phyloP scores from a whole-genome alignment of 2,113 vertebrate genomes.

The Ictalurus furcatus region DNA sequence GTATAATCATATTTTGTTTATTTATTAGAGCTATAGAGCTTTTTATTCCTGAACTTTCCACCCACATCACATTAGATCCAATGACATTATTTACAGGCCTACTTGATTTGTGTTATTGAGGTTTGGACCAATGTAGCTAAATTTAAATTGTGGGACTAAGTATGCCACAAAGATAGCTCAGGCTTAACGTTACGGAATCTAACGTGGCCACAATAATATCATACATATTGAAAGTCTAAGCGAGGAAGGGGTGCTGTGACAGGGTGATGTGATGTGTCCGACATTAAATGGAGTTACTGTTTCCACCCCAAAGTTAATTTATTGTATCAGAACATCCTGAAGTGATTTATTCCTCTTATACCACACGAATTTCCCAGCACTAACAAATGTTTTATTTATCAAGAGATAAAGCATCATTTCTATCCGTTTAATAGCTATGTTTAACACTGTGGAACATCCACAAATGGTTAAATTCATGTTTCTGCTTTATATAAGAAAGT shows the following conservation, averaged over 20 bases:
- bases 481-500: not conserved
- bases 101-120: not conserved
- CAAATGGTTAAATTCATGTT: too few species aligned
- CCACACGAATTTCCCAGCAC: too few species aligned
- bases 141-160: not conserved
- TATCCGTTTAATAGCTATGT: not conserved
- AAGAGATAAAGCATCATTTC: too few species aligned
- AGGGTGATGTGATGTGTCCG: too few species aligned
- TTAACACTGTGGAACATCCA: not conserved
- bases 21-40: not conserved
- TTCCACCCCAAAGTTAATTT: too few species aligned
- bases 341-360: too few species aligned
- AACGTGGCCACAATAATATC: not conserved
- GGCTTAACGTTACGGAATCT: not conserved
- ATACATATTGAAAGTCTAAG: not conserved
- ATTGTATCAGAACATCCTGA: too few species aligned
- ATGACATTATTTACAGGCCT: not conserved
- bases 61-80: not conserved
- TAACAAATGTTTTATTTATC: too few species aligned
- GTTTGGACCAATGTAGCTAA: not conserved
- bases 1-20: not conserved
- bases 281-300: too few species aligned
- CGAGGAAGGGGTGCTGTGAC: too few species aligned
- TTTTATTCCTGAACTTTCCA: not conserved
- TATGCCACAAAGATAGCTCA: not conserved